These are phyloP conservation scores for Dione juno DNA, from an alignment of 2,888 invertebrate species.

Conservation along the genomic window DNA sequence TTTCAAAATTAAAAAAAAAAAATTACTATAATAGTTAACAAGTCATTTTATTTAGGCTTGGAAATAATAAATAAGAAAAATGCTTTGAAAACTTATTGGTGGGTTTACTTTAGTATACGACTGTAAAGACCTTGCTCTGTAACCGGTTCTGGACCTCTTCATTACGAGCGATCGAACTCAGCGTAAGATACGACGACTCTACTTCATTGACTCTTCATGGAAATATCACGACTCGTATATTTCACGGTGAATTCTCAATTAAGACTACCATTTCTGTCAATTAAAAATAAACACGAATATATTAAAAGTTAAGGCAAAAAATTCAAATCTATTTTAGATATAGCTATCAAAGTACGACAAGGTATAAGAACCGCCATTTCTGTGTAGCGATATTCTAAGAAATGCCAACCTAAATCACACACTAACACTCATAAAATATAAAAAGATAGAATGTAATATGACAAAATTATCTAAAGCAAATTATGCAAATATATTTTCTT, in stretches of 20 bases:
- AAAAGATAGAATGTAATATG: background rate
- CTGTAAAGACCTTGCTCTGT: conserved; percentile 49
- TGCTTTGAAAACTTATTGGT: conserved; percentile 37
- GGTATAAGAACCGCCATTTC: background rate
- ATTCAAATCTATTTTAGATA: background rate
- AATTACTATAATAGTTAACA: background rate
- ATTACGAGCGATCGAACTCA: conserved; percentile 54
- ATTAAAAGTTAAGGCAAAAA: conserved; percentile 8
- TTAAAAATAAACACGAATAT: conserved; percentile 11
- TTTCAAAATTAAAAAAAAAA: background rate
- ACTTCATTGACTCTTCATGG: conserved; percentile 43
- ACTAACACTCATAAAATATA: background rate
- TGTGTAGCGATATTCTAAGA: conserved; percentile 7
- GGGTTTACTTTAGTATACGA: conserved; percentile 35
- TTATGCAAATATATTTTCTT: background rate
- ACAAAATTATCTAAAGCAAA: background rate
- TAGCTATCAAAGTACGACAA: conserved; percentile 8
- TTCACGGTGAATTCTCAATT: conserved; percentile 41
- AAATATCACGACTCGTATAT: conserved; percentile 44
- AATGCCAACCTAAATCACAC: conserved; percentile 11
- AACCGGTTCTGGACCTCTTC: conserved; percentile 69
- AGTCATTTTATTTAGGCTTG: background rate
- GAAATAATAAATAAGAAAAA: background rate
- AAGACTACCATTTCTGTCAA: conserved; percentile 27
- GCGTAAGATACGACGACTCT: conserved; percentile 50